Conservation (phyloP, 2,888 invertebrate genomes). For the Lottia scabra region DNA sequence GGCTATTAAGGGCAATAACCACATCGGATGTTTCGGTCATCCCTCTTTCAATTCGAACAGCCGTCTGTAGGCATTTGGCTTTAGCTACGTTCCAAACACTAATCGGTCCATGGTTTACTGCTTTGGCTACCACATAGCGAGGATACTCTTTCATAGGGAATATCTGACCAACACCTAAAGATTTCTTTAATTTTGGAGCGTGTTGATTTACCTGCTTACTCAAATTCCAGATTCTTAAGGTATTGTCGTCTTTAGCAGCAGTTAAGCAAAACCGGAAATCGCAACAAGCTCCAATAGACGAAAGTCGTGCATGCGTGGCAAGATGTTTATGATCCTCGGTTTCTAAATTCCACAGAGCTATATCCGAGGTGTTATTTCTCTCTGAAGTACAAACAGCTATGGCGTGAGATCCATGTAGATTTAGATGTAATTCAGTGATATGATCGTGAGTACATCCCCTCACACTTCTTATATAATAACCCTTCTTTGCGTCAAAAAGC, state of each 20-base stretch:
- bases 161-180: slow-evolving; percentile 55
- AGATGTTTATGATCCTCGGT: slow-evolving; percentile 68
- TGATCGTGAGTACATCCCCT: slow-evolving; percentile 61
- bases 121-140: slow-evolving; percentile 59
- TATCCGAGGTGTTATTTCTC: slow-evolving; percentile 54
- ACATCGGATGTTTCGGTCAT: slow-evolving; percentile 58
- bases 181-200: slow-evolving; percentile 55
- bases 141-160: slow-evolving; percentile 58
- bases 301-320: slow-evolving; percentile 58
- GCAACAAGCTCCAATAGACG: slow-evolving; percentile 54
- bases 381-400: slow-evolving; percentile 57
- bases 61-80: slow-evolving; percentile 52
- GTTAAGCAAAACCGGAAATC: slow-evolving; percentile 63
- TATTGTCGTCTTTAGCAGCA: slow-evolving; percentile 53
- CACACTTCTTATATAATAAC: slow-evolving; percentile 57
- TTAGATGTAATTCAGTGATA: slow-evolving; percentile 54
- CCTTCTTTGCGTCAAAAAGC: slow-evolving; percentile 60
- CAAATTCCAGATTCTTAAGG: slow-evolving; percentile 63
- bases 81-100: slow-evolving; percentile 65
- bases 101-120: slow-evolving; percentile 61
- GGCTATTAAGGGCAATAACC: slow-evolving; percentile 57
- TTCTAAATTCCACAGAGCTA: slow-evolving; percentile 67
- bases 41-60: slow-evolving; percentile 60
- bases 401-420: slow-evolving; percentile 61
- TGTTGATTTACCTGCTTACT: slow-evolving; percentile 52